phyloP scores from a whole-genome alignment of 2,797 vertebrate species.

The Babyrousa celebensis region DNA sequence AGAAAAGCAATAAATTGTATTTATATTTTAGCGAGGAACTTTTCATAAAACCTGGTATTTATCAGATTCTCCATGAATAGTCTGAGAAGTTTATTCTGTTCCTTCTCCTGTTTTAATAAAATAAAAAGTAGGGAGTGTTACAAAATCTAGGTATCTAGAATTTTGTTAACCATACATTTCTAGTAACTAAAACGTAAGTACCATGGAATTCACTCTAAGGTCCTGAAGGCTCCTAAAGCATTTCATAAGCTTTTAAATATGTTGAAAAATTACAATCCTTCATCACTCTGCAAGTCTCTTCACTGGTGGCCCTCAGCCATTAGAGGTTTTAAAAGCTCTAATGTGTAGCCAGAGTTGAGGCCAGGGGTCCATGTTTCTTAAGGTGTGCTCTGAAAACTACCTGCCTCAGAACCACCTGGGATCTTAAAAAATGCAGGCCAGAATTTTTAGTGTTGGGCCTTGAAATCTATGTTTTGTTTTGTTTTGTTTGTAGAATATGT shows the following conservation, averaged over 20 bases:
- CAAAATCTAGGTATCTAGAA: neutral
- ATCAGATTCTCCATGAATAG: neutral
- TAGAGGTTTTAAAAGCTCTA: neutral
- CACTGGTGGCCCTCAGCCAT: neutral
- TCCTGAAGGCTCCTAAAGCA: neutral
- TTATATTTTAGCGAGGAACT: conserved; percentile 18
- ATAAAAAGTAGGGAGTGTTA: neutral
- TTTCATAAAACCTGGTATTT: conserved; percentile 2
- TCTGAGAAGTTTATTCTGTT: neutral
- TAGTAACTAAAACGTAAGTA: neutral
- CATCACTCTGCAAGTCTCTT: neutral
- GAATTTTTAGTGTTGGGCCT: neutral
- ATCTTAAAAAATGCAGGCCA: neutral
- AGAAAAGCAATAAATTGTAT: conserved; percentile 32
- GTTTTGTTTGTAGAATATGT: too few relatives aligned
- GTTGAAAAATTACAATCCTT: neutral
- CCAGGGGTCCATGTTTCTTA: neutral
- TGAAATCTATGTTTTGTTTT: neutral
- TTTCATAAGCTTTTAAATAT: neutral
- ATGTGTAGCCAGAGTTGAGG: neutral
- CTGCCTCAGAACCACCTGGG: neutral
- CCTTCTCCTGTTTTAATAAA: conserved; percentile 51
- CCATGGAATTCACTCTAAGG: neutral
- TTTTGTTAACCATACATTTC: neutral
- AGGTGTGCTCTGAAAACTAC: neutral